A percentile compares a stretch with the other conserved stretches of the same genome.
phyloP scores from a whole-genome alignment of 2,797 vertebrate genomes.

The Chaetophractus vellerosus region DNA sequence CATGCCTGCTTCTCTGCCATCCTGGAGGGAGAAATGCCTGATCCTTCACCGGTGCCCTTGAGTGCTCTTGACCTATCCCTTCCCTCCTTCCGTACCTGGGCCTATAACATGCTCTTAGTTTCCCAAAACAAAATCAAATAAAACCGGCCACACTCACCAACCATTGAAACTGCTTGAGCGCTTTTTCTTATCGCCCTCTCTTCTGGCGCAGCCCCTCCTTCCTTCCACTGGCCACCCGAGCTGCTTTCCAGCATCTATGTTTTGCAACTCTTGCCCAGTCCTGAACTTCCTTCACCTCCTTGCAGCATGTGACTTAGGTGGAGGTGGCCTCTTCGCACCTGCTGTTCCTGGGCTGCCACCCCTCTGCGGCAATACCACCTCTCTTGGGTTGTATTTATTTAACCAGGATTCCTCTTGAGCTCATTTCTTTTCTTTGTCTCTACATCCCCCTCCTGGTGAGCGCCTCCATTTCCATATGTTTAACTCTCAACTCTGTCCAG shows the following conservation, averaged over 20 bases:
- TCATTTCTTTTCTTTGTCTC: not conserved
- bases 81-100: not conserved
- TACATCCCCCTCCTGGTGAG: not conserved
- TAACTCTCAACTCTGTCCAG: not conserved
- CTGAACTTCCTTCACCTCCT: not conserved
- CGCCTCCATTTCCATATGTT: not conserved
- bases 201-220: fast-evolving
- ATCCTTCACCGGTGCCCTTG: not conserved
- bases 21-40: not conserved
- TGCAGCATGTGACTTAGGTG: not conserved
- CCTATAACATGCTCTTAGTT: not conserved
- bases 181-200: no score
- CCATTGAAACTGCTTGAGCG: not conserved
- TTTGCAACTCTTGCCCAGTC: not conserved
- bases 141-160: not conserved
- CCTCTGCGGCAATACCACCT: no score
- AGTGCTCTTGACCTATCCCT: not conserved
- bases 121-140: slow-evolving; percentile 2
- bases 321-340: not conserved
- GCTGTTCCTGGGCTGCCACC: not conserved
- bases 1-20: not conserved
- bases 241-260: not conserved
- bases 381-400: not conserved
- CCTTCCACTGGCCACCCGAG: not conserved
- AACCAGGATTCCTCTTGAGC: not conserved